phyloP scores from a whole-genome alignment of 1,140 invertebrate species.

The Lordiphosa mommai region DNA sequence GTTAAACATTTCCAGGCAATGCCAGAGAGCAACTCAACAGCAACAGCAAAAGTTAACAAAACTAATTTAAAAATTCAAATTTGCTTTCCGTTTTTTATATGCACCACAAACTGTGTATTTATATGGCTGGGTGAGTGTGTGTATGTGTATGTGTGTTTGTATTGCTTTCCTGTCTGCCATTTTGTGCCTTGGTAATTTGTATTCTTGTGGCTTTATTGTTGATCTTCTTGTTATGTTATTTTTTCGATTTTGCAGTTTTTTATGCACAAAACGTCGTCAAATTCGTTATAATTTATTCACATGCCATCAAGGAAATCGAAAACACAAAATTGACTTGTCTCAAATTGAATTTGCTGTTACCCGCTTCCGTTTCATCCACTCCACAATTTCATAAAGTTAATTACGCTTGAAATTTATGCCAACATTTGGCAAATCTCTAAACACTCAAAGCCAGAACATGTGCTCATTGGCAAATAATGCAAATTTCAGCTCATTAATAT shows the following conservation, averaged over 20 bases:
- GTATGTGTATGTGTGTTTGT: background rate
- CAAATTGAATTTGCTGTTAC: conserved; percentile 19
- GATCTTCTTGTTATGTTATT: conserved; percentile 63
- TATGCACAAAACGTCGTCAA: conserved; percentile 34
- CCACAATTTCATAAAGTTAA: conserved; percentile 37
- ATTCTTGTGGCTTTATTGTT: conserved; percentile 70
- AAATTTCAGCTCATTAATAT: conserved; percentile 78
- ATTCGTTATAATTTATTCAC: conserved; percentile 49
- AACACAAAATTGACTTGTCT: background rate
- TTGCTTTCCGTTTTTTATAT: conserved; percentile 77
- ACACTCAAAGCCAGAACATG: conserved; percentile 18
- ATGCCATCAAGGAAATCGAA: conserved; percentile 2
- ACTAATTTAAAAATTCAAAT: conserved; percentile 79
- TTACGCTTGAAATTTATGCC: conserved; percentile 69
- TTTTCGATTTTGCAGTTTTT: conserved; percentile 18
- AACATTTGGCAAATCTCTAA: conserved; percentile 46
- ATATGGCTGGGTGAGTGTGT: conserved; percentile 48
- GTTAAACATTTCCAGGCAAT: conserved; percentile 75
- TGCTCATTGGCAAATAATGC: conserved; percentile 64
- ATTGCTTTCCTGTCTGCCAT: conserved; percentile 30
- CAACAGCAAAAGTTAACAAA: conserved; percentile 74
- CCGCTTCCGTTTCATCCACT: background rate
- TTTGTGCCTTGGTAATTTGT: conserved; percentile 66
- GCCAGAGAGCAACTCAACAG: conserved; percentile 27
- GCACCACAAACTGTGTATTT: conserved; percentile 72